Conservation (phyloP, 2,113 vertebrate species). For the Cottus gobio region DNA sequence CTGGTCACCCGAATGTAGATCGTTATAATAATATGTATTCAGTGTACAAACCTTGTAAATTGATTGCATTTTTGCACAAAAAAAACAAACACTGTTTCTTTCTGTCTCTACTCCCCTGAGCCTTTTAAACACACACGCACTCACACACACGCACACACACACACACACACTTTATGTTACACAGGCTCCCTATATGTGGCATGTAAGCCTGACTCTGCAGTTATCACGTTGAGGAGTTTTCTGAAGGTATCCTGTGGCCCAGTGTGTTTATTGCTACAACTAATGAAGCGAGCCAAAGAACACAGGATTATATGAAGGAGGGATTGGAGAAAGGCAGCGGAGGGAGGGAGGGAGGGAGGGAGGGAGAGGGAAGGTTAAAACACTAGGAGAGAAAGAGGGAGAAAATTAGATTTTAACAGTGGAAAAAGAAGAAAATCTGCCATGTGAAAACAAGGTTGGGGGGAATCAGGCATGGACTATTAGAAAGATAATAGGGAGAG, state of each 20-base stretch:
- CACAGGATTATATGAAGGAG: slow-evolving; percentile 64
- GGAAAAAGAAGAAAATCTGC: slow-evolving; percentile 52
- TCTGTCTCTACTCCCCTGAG: neutral
- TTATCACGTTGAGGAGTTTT: slow-evolving; percentile 54
- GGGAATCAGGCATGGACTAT: neutral
- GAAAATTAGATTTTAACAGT: slow-evolving; percentile 57
- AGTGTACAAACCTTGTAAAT: neutral
- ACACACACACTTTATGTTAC: slow-evolving; percentile 4
- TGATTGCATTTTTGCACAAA: neutral
- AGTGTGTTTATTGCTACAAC: slow-evolving; percentile 73
- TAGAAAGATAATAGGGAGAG: slow-evolving; percentile 19
- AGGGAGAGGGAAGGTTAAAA: slow-evolving; percentile 11
- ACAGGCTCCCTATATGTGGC: slow-evolving; percentile 16
- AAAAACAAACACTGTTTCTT: neutral
- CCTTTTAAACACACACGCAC: slow-evolving; percentile 3
- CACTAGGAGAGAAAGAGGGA: slow-evolving; percentile 9
- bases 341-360: neutral
- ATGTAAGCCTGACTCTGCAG: slow-evolving; percentile 44
- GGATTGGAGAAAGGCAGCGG: slow-evolving; percentile 39
- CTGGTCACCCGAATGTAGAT: neutral
- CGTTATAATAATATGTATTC: neutral
- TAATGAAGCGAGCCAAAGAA: slow-evolving; percentile 71
- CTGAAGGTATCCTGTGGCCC: slow-evolving; percentile 59
- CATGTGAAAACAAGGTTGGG: slow-evolving; percentile 17
- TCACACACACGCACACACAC: neutral